phyloP scores from a whole-genome alignment of 2,113 vertebrate species.

The Pongo abelii region DNA sequence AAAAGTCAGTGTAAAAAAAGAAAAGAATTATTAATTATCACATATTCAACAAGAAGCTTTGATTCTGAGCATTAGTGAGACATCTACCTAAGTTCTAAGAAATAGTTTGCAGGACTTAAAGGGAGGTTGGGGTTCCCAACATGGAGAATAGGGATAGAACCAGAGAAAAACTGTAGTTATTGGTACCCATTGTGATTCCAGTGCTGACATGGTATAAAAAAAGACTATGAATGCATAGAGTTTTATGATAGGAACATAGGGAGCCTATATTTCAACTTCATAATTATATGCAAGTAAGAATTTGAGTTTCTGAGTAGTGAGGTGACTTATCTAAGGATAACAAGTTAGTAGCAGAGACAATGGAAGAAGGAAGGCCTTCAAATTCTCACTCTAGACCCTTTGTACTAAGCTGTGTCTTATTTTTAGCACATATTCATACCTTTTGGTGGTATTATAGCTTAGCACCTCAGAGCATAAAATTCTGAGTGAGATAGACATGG shows the following conservation, averaged over 20 bases:
- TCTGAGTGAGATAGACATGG: not conserved
- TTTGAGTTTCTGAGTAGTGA: not conserved
- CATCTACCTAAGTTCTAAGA: not conserved
- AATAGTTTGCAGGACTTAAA: not conserved
- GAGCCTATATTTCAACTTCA: not conserved
- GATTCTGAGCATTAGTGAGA: not conserved
- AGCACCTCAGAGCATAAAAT: not conserved
- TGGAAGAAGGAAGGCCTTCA: not conserved
- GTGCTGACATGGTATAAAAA: not conserved
- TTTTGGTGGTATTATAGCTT: not conserved
- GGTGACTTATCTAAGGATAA: not conserved
- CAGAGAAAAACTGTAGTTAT: not conserved
- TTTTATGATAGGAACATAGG: not conserved
- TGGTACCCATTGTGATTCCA: not conserved
- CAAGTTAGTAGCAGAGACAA: not conserved
- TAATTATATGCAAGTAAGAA: not conserved
- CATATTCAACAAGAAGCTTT: not conserved
- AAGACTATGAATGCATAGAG: not conserved
- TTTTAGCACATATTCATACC: not conserved
- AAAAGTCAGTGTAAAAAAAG: not conserved
- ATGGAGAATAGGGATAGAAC: not conserved
- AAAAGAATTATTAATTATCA: not conserved
- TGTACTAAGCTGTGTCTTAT: not conserved
- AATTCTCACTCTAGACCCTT: not conserved
- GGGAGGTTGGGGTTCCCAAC: not conserved